Base-by-base conservation (phyloP, 2,888 invertebrate species). In the Nysson spinosus region DNA sequence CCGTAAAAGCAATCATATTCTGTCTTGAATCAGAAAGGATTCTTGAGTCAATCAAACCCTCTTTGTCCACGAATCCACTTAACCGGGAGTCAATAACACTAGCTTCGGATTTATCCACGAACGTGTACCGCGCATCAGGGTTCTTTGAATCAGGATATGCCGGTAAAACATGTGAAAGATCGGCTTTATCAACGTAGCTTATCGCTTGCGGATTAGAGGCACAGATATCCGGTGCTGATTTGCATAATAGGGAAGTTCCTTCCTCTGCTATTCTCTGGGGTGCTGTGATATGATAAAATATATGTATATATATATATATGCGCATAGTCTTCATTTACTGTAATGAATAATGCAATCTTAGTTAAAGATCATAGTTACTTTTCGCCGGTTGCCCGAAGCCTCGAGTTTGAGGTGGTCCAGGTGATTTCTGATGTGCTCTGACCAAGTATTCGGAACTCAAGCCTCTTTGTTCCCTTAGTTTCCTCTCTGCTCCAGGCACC, bases 401-500 rank as follows among this genome's bases (percentile, higher is more conserved):
- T 67, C 83, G 74, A 26, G 78, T 62, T 50, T 85, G 86, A 6
- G 79, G 71, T 14, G 83, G 83, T 14, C 85, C 85, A 9, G 87
- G 86, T 9, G 87, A 86, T 52, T 86, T 87, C 63, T 85, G 86
- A 72, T 86, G 85, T 3, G 84, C 78, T 57, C 86, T 77, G 40
- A 89, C 88, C 39, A 89, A 83, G 75, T 89, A 90, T 72, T 90
- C 90, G 32, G 87, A 89, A 64, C 89, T 89, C 26, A 89, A 78
- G 4, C 89, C 88, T 72, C 90, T 89, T 64, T 90, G 90, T 71
- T 90, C 90, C 4, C 89, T 88, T 11, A 90, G 85, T 75, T 90
- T 89, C 32, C 91, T 85, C 68, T 90, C 90, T 0, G 90, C 90
- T 1, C 91, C 91, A 0, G 91, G 91, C 4, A 91, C 91, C 89